Base-by-base conservation (phyloP, 2,888 invertebrate genomes). In the Mystacides longicornis region DNA sequence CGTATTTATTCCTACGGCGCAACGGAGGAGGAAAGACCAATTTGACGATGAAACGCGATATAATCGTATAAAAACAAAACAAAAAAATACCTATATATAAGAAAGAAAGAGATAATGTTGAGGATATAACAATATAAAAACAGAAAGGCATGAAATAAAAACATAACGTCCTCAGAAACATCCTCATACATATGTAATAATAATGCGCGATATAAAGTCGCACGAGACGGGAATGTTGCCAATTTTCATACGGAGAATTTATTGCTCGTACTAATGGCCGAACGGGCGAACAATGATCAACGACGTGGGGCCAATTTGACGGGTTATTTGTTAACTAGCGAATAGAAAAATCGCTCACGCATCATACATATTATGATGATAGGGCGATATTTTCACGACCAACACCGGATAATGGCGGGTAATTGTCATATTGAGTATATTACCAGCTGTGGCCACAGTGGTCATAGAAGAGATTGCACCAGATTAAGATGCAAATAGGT, bases 191-290 rank as follows among this genome's bases (percentile, higher is more conserved):
- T 11, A 27, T 27, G 11, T 27, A 37, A 37, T 37, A 37, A 37
- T 37, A 37, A 14, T 37, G 16, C 14, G 27, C 16, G 16, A 37
- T 37, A n/a, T n/a, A n/a, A n/a, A 37, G 37, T 37, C 14, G 37
- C 11, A 14, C 45, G 20, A 19, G 9, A 45, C 22, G 48, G 49
- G 54, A 51, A 54, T 47, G 50, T 57, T 51, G 55, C 57, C 59
- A 59, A 59, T 59, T 60, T 57, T 55, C 55, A 57, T 57, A 51
- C 48, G 48, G 33, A 49, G 55, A 57, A 57, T 57, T 60, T 60
- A 60, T 57, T 21, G 51, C 31, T 21, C 23, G 49, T 47, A 46
- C 50, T 54, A 52, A 56, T 51, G 53, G 51, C 46, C 27, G 55
- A 49, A 51, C 49, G 53, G 48, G 51, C 52, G 52, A 43, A 45